Evolutionary conservation across 2,888 invertebrate species (phyloP), one percentile per base, ranked within the genome.

Genomic region (Eupithecia insigniata): DNA sequence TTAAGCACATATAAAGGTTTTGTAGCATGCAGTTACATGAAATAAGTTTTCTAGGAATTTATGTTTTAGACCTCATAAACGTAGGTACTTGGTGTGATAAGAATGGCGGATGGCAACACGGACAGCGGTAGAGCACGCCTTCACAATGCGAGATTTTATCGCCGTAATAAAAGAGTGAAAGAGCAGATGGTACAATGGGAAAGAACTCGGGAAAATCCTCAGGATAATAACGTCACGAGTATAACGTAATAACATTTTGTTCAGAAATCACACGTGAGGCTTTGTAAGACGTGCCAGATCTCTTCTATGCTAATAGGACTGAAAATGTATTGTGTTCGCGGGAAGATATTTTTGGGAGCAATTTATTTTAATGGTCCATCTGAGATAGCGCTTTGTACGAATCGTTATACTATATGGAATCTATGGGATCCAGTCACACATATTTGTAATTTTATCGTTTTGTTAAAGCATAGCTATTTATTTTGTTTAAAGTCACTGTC

Each of bases 141-240:
- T 78, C 75, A 82, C 78, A 81, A 82, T 79, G 76, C 77, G 69
- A 78, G 79, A 66, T 80, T 80, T 83, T 82, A 82, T 82, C 68
- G 79, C 83, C 77, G 78, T 75, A 82, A 80, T 82, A 84, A 81
- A 81, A 75, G 75, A 66, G 76, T 73, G 73, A 77, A 78, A 72
- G 73, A 69, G 71, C 70, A 75, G 72, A 79, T 75, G 76, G 72
- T 76, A 80, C 80, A 81, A 81, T 79, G 77, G 74, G 75, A 65
- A 76, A 79, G 73, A 71, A 69, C 67, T 80, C 78, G 78, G 73
- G 73, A 55, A 78, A 78, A 83, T 79, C 79, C 72, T 75, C 72
- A 70, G 75, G 69, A 79, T 79, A 78, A 78, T 72, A 73, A 76
- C 74, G 75, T 70, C 64, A 66, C 74, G 67, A 76, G 77, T 74